A percentile compares a stretch with the other conserved stretches of the same genome.
Conservation (phyloP, 2,797 vertebrate genomes). For the Oceanodroma leucorhoa region DNA sequence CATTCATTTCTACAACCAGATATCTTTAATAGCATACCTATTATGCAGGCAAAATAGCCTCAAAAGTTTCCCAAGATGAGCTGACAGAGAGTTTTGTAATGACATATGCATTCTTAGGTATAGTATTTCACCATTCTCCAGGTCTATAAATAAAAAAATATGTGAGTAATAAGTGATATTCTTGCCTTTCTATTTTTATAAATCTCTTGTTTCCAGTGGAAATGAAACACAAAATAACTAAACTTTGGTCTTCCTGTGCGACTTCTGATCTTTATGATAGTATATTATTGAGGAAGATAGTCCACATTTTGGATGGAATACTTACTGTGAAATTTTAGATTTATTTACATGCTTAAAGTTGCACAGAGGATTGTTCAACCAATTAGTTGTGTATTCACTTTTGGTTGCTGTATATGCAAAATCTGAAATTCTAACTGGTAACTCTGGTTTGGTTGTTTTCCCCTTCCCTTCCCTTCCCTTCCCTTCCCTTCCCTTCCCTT, state of each 20-base stretch:
- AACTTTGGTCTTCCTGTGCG: background rate
- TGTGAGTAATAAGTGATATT: background rate
- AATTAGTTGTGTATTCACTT: background rate
- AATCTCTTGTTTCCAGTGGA: background rate
- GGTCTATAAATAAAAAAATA: background rate
- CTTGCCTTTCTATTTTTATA: background rate
- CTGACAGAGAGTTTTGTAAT: background rate
- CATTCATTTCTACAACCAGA: background rate
- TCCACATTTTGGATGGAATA: background rate
- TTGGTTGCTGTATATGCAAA: background rate
- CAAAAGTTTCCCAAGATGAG: background rate
- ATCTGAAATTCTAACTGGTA: background rate
- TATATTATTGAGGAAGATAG: background rate
- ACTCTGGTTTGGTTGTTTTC: background rate
- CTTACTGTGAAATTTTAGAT: background rate
- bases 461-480: no score
- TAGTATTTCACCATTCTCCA: background rate
- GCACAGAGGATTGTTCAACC: background rate
- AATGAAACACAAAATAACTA: background rate
- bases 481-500: fast-evolving
- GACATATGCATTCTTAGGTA: background rate
- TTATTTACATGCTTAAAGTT: background rate
- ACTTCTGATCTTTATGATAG: background rate
- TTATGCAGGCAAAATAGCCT: background rate
- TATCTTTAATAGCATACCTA: background rate